Base-by-base conservation (phyloP, 1,140 invertebrate species). In the Brachionus plicatilis region DNA sequence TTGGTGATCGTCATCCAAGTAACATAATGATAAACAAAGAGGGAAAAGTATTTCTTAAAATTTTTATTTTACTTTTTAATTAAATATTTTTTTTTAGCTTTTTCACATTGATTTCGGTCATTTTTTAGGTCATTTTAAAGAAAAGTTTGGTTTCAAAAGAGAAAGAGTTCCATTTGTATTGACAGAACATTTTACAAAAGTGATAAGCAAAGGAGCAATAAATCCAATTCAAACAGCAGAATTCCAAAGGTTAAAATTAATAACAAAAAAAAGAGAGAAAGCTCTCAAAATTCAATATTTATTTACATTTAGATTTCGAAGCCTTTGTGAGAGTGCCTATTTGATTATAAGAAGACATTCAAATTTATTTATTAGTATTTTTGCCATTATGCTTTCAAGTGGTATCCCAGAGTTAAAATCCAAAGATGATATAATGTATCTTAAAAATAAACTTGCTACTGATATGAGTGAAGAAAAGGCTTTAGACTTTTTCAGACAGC, bases 101-200 rank as follows among this genome's bases (percentile, higher is more conserved):
- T 99, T 99, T 91, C 98, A 99, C 89, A 97, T 99, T 85, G 98
- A 99, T 90, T 99, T 99, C 91, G 98, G 98, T n/a, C 98, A 99
- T 87, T 98, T 99, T 89, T 91, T 99, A 27, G 96, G 98, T 14
- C 97, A 99, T 90, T 98, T 97, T 88, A 99, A 99, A 90, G 96
- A 97, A 88, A 99, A 99, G 90, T 97, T 99, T 92, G 97, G 97
- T 6, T 96, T 99, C 86, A 93, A 95, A 86, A 91, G 97, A 37
- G 97, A 99, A 90, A 91, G 97, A 37, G 33, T 37, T 37, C 33
- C 33, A 37, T 37, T 37, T 37, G 33, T 37, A 37, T 37, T 37
- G 6, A 37, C 33, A 37, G 33, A 37, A 37, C 33, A 37, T 37
- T 37, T 83, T 83, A 45, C 9, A 27, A 76, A 94, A 89, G 96